Percentiles rank a stretch among this genome's conserved stretches.
Evolutionary conservation across 2,113 vertebrate genomes (phyloP).

Genomic region (Trematocara macrostoma): DNA sequence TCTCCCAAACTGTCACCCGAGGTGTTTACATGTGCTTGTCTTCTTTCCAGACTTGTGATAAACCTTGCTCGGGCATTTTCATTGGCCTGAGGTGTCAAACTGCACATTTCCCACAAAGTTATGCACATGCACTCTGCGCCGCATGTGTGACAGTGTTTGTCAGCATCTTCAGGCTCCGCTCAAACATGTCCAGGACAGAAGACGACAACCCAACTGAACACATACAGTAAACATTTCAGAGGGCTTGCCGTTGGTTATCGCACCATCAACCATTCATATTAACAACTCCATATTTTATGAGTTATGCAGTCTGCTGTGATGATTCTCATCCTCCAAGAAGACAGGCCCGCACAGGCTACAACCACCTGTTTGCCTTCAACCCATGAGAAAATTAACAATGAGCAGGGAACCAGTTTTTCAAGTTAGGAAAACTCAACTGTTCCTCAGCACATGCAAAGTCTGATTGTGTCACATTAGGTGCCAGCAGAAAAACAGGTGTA

Average conservation of each 20-base stretch:
- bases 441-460: neutral
- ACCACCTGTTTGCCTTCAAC: neutral
- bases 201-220: neutral
- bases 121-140: neutral
- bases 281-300: neutral
- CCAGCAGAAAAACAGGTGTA: neutral
- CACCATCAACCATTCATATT: neutral
- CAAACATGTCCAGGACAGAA: neutral
- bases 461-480: accelerated
- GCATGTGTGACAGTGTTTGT: neutral
- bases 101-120: neutral
- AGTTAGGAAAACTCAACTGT: neutral
- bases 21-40: neutral
- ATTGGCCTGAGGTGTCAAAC: neutral
- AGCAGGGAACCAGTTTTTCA: neutral
- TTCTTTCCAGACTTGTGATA: neutral
- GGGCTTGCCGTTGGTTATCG: neutral
- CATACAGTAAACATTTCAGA: neutral
- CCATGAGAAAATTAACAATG: neutral
- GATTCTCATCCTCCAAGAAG: neutral
- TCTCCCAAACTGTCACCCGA: neutral
- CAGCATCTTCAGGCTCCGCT: neutral
- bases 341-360: neutral
- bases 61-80: conserved; percentile 40
- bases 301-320: neutral